phyloP scores from a whole-genome alignment of 2,113 vertebrate genomes.

The Turnix velox region DNA sequence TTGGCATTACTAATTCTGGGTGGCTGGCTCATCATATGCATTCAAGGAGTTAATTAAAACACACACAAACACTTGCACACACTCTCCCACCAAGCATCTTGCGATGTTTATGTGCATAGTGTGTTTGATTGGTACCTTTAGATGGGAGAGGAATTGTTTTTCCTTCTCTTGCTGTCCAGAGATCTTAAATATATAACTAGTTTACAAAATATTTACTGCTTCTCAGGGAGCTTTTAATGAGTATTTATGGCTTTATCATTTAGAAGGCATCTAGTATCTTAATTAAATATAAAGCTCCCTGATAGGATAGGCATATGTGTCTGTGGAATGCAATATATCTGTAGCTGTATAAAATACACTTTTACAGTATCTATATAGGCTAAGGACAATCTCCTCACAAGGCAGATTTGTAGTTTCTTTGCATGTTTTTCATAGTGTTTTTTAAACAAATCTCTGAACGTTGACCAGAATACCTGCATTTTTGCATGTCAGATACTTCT shows the following conservation, averaged over 20 bases:
- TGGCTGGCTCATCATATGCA: constrained; percentile 50
- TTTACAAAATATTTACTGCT: constrained; percentile 60
- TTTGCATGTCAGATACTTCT: neutral
- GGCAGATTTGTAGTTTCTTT: constrained; percentile 25
- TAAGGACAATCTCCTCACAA: neutral
- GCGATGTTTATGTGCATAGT: constrained; percentile 26
- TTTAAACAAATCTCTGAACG: neutral
- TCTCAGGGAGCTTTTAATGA: constrained; percentile 55
- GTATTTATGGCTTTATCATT: constrained; percentile 15
- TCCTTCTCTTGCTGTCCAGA: constrained; percentile 21
- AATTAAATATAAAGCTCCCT: constrained; percentile 10
- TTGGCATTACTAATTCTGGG: constrained; percentile 66
- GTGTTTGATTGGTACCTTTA: constrained; percentile 52
- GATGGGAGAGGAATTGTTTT: constrained; percentile 35
- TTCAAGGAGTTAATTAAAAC: constrained; percentile 69
- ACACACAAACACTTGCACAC: constrained; percentile 52
- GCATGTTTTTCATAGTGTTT: neutral
- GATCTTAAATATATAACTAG: constrained; percentile 49
- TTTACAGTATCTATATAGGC: neutral
- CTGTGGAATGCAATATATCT: neutral
- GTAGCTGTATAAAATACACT: neutral
- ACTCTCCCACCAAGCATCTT: constrained; percentile 47
- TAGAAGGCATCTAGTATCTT: constrained; percentile 17
- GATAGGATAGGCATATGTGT: constrained; percentile 3
- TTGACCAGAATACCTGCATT: neutral